Conservation (phyloP, 2,113 vertebrate species). For the Kryptolebias marmoratus region DNA sequence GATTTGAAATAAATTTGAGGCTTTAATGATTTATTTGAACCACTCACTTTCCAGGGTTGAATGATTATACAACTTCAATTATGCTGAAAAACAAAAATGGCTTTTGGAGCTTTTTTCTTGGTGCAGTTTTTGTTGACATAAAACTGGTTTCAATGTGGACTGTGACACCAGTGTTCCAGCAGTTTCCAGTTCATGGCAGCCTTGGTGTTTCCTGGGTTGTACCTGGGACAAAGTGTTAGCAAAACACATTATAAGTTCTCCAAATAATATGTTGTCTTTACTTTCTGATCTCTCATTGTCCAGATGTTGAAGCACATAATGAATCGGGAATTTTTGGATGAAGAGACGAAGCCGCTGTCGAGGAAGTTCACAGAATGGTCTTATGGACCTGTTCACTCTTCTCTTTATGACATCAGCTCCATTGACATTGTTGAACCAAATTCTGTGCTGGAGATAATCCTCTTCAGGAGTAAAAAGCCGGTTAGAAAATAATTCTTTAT, state of each 20-base stretch:
- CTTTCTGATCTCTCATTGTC: neutral
- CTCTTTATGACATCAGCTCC: constrained; percentile 87
- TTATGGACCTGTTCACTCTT: constrained; percentile 89
- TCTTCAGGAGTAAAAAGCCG: constrained; percentile 84
- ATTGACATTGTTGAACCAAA: constrained; percentile 82
- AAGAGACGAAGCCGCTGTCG: constrained; percentile 84
- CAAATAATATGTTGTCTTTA: neutral
- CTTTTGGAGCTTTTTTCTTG: no score
- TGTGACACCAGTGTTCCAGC: no score
- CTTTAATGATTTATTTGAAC: no score
- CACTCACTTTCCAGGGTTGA: no score
- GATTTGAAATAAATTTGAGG: no score
- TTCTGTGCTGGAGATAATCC: constrained; percentile 88
- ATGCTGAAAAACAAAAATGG: no score
- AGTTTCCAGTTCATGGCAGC: no score
- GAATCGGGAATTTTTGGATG: constrained; percentile 85
- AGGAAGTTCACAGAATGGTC: constrained; percentile 92
- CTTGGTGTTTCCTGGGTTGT: no score
- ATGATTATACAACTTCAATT: no score
- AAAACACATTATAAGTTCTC: neutral
- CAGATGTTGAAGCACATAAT: constrained; percentile 89
- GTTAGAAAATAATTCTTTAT: constrained; percentile 57
- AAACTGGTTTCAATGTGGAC: no score
- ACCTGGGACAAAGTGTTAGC: neutral
- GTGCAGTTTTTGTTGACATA: no score